A percentile compares a stretch with the other conserved stretches of the same genome.
Evolutionary conservation across 2,797 vertebrate species (phyloP).

Genomic region (Hybognathus amarus): DNA sequence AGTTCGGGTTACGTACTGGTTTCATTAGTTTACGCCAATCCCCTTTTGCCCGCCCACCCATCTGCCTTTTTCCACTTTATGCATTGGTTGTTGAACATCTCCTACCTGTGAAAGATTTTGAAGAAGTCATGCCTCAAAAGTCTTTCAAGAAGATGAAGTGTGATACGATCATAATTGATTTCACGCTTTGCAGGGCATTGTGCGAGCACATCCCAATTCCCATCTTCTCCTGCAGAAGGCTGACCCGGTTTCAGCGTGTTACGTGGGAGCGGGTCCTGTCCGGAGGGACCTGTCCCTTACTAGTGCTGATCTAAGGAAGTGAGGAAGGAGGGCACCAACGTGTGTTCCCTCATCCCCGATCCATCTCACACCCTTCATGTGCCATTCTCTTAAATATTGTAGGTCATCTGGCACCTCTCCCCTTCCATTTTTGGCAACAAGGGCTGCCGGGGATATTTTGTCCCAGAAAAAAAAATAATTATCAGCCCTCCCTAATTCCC

Average conservation of each 20-base stretch:
- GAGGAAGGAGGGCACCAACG: constrained; percentile 68
- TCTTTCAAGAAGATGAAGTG: constrained; percentile 46
- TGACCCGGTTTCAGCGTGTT: constrained; percentile 75
- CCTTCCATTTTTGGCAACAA: constrained; percentile 76
- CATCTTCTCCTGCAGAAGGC: constrained; percentile 74
- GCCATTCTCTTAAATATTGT: constrained; percentile 72
- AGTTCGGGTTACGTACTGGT: constrained; percentile 45
- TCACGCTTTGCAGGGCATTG: constrained; percentile 66
- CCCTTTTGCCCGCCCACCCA: neutral
- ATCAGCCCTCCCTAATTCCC: constrained; percentile 82
- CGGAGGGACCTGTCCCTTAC: constrained; percentile 75
- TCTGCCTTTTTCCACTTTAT: neutral
- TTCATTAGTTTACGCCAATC: neutral
- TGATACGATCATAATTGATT: constrained; percentile 74
- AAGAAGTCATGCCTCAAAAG: constrained; percentile 14
- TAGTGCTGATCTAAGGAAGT: constrained; percentile 69
- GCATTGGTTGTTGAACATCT: neutral
- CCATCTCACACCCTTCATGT: constrained; percentile 41
- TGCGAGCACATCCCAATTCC: constrained; percentile 68
- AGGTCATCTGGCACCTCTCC: constrained; percentile 76
- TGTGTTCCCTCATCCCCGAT: constrained; percentile 57
- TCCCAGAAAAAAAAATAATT: constrained; percentile 85
- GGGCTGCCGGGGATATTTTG: constrained; percentile 81
- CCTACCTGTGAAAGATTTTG: constrained; percentile 17
- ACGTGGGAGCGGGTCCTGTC: constrained; percentile 64